Base-by-base conservation (phyloP, 1,140 invertebrate species). In the Zaprionus kolodkinae region DNA sequence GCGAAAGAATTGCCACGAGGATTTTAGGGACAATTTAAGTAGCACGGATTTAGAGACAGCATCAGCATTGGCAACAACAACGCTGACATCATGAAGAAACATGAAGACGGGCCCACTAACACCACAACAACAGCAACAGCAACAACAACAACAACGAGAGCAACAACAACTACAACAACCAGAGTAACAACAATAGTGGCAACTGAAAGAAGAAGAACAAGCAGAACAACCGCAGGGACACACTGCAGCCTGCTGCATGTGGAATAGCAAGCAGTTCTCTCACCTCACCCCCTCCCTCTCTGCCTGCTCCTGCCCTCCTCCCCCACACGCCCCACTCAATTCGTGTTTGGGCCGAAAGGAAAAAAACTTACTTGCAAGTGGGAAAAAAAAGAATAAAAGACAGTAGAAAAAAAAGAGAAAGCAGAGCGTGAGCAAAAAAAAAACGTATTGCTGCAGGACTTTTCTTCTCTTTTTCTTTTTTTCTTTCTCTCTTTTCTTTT, bases 1-100 rank as follows among this genome's bases (percentile, higher is more conserved):
- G 85, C 76, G 70, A 88, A 88, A 88, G 85, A 88, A 89, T 88
- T 88, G 85, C 85, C 85, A 88, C 85, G 85, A 88, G 85, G 85
- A 88, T 88, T 88, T 88, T 88, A 88, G 85, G 85, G 85, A 88
- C 85, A 88, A 89, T 88, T 88, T 88, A 88, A 88, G 85, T 88
- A 88, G 85, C 85, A 88, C 81, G 85, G 85, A 88, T 88, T 88
- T 88, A 88, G 81, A 89, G 81, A 89, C 76, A 79, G 81, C 80
- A 72, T 68, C 72, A 70, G 38, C 56, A 27, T 27, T 4, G 4
- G 27, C 27, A 30, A 50, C 60, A 50, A 63, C 72, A 60, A 54
- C 61, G 60, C 81, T 85, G 81, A 87, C 79, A 82, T 69, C 79
- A 85, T 79, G 72, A 71, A 66, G 80, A 70, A 81, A 74, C 79